These are phyloP conservation scores for Agrotis exclamationis DNA, from an alignment of 2,888 invertebrate genomes.

Conservation along the genomic window DNA sequence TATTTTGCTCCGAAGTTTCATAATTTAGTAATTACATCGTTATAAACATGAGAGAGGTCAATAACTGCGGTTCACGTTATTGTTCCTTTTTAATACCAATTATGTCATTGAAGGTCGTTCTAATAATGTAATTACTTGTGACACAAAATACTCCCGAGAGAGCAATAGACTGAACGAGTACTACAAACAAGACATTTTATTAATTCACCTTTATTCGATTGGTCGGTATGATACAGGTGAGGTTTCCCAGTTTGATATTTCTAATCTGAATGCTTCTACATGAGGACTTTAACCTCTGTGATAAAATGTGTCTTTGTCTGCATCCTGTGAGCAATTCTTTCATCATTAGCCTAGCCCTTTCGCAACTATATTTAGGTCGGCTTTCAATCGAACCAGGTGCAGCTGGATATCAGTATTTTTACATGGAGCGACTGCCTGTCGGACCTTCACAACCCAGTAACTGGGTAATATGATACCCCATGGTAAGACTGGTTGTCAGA, in stretches of 20 bases:
- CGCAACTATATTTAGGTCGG: too few species aligned
- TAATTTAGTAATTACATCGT: conserved; percentile 3
- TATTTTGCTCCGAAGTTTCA: not conserved
- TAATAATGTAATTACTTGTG: conserved; percentile 26
- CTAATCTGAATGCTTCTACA: not conserved
- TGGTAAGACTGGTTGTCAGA: too few species aligned
- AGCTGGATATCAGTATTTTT: too few species aligned
- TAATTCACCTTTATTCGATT: not conserved
- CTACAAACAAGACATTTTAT: not conserved
- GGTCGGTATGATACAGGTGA: not conserved
- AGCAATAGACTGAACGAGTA: too few species aligned
- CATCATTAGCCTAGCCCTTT: too few species aligned
- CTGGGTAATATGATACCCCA: too few species aligned
- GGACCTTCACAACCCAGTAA: too few species aligned
- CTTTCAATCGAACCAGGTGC: too few species aligned
- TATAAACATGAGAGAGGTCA: not conserved
- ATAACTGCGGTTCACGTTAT: conserved; percentile 8
- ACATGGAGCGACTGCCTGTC: too few species aligned
- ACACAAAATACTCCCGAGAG: conserved; percentile 1
- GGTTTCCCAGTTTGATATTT: not conserved
- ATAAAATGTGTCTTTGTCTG: too few species aligned
- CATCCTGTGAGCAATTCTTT: too few species aligned
- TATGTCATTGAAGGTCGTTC: conserved; percentile 22
- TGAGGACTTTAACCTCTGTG: not conserved
- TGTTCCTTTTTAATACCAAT: conserved; percentile 16